Evolutionary conservation across 1,140 invertebrate species (phyloP), one percentile per base, ranked within the genome.

Genomic region (Stegodyphus dumicola): DNA sequence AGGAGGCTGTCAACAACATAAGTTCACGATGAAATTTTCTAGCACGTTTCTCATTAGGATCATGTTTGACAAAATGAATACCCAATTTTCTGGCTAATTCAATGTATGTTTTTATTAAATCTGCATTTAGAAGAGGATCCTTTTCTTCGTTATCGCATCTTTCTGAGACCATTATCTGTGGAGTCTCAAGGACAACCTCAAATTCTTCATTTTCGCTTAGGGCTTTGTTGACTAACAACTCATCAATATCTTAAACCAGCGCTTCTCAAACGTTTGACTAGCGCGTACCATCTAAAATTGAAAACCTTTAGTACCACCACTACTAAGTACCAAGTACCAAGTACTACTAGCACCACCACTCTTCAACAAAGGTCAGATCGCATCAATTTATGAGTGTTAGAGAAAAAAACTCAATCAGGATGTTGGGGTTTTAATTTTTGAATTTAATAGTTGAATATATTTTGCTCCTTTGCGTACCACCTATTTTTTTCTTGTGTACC

Each of bases 21-120:
- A 6, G 1, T 13, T 70, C 33, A 49, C 15, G 48, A 33, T 70
- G 17, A 70, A 70, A 70, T 33, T 49, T 70, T 6, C 33, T 1
- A 70, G 6, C 4, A 1, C 33, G 1, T 70, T 70, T 13, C 48
- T 70, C 69, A 70, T 70, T 70, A 70, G 69, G 69, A 70, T 70
- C 69, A 70, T 70, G 48, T 70, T 70, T 18, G 33, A 70, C 69
- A 70, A 70, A 70, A 6, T 70, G 3, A 70, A 18, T 70, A 70
- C 11, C 69, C 17, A 49, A 70, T 70, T 70, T 70, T 33, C 69
- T 70, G 69, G 6, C 33, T 18, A 70, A 13, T 33, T 70, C 6
- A 18, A 70, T n/a, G 48, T 33, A 3, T 33, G 17, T 6, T 70
- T 70, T 70, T 33, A 70, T 70, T 70, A 70, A 70, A 70, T 70